A percentile compares a stretch with the other conserved stretches of the same genome.
Evolutionary conservation across 1,140 invertebrate species (phyloP).

Genomic region (Heliothis subflexa): DNA sequence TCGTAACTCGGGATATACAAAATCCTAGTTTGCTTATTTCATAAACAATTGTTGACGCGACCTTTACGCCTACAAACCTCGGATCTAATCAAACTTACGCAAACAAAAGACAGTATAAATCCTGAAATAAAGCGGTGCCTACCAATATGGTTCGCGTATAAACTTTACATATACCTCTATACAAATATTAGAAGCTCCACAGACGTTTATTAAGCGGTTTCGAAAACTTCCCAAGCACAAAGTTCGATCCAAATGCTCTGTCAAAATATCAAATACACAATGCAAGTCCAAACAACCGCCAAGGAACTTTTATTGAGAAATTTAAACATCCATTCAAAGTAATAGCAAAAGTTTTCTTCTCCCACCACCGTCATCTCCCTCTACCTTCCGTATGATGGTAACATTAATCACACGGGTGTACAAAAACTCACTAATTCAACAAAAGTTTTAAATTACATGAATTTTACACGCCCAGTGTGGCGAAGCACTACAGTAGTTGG

Average conservation of each 20-base stretch:
- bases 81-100: background rate
- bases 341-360: conserved; percentile 64
- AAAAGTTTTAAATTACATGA: conserved; percentile 57
- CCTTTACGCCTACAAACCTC: conserved; percentile 11
- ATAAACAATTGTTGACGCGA: background rate
- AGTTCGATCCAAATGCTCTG: conserved; percentile 53
- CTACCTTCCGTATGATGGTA: conserved; percentile 33
- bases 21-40: background rate
- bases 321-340: conserved; percentile 67
- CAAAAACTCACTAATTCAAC: conserved; percentile 57
- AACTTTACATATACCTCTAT: conserved; percentile 36
- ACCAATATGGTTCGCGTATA: conserved; percentile 30
- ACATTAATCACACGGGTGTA: conserved; percentile 55
- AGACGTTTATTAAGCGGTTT: conserved; percentile 53
- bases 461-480: conserved; percentile 55
- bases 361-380: conserved; percentile 12
- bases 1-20: background rate
- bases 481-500: conserved; percentile 48
- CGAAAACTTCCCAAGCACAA: conserved; percentile 35
- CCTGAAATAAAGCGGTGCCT: conserved; percentile 8
- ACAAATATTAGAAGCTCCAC: conserved; percentile 1
- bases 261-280: conserved; percentile 62
- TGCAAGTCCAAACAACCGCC: conserved; percentile 45
- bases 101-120: background rate
- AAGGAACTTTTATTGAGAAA: conserved; percentile 68